phyloP scores from a whole-genome alignment of 2,113 vertebrate genomes.

The Boulengeromyrus knoepffleri region DNA sequence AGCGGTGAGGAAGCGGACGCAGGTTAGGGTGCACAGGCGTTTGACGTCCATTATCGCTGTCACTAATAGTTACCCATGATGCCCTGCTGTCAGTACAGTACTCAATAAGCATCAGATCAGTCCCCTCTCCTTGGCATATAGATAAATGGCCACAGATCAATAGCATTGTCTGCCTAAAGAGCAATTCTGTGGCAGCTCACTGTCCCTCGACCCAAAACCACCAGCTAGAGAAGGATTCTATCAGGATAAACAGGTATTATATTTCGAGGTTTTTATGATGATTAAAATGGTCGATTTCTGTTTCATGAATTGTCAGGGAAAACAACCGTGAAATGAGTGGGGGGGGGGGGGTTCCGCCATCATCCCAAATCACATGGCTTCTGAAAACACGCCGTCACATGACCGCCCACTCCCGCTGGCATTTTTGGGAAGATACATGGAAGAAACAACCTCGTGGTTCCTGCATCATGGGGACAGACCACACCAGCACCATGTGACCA shows the following conservation, averaged over 20 bases:
- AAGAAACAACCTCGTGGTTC: not conserved
- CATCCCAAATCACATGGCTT: not conserved
- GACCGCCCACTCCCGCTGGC: not conserved
- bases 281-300: not conserved
- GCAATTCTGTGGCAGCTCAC: not conserved
- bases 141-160: not conserved
- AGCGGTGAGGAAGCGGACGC: not conserved
- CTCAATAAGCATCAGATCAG: not conserved
- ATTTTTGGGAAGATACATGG: not conserved
- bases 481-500: not conserved
- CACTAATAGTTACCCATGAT: not conserved
- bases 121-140: not conserved
- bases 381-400: not conserved
- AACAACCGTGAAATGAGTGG: not conserved
- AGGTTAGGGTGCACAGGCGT: not conserved
- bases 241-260: not conserved
- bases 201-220: not conserved
- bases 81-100: not conserved
- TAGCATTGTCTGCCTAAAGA: not conserved
- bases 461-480: not conserved
- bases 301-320: conserved; percentile 1
- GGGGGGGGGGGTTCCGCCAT: too few relatives aligned
- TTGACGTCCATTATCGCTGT: conserved; percentile 1
- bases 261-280: not conserved
- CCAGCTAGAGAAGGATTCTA: not conserved